Evolutionary conservation across 2,797 vertebrate genomes (phyloP), one percentile per base, ranked within the genome.

Genomic region (Antrozous pallidus): DNA sequence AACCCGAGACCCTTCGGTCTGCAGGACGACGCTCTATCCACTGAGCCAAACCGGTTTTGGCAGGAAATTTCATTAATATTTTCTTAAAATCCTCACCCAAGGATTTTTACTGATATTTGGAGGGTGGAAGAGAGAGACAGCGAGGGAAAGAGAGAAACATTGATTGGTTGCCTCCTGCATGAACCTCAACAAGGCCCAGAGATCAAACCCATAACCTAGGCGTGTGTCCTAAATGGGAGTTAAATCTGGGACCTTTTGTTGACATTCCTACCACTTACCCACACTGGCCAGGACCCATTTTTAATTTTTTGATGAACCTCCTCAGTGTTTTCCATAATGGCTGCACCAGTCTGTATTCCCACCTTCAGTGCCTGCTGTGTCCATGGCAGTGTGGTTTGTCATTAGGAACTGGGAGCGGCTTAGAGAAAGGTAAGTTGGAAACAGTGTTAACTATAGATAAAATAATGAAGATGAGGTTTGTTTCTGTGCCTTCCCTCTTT

Each of bases 351-450:
- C 26, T 45, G 40, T 40, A 42, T 73, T 73, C 26, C 13, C 33
- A 54, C 42, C 8, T 80, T 91, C 12, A 54, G 24, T 38, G 51
- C 42, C 45, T 93, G 73, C 63, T 6, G 5, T 89, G 67, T 91
- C 67, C 36, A 22, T 31, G 51, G 92, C 38, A 74, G 17, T 85
- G n/a, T 24, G 11, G 17, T 69, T 90, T 95, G 42, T 90, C 17
- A 2, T 70, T 75, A 89, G 87, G 54, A 87, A 71, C 77, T 71
- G 65, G 58, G 73, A 26, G 77, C 69, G 40, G 73, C 54, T 56
- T 56, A 56, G 54, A 54, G 51, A 58, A 91, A 87, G 71, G 36
- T 90, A 89, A 70, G 47, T 91, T 82, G 80, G 42, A 74, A 93
- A n/a, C 31, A 58, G 33, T n/a, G 45, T 74, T 87, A 91, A 78